Evolutionary conservation across 2,888 invertebrate species (phyloP).

Genomic region (Diogma glabrata): DNA sequence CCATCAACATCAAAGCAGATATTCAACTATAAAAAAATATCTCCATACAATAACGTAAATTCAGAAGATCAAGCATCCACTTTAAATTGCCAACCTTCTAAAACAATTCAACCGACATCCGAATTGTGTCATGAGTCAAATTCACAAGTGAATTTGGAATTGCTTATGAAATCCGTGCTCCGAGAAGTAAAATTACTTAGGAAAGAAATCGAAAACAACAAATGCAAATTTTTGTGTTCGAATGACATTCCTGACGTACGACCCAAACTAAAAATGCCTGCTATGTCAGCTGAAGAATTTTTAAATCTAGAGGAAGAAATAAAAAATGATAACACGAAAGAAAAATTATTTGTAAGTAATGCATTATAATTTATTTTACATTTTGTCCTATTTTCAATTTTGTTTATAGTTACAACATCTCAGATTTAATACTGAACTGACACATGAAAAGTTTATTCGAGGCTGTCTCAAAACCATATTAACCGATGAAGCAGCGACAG

Average conservation of each 20-base stretch:
- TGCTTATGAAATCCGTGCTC: not conserved
- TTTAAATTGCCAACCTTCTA: too few species aligned
- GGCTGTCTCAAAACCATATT: constrained; percentile 11
- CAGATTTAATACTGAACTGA: not conserved
- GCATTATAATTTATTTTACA: too few species aligned
- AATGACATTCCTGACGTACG: too few species aligned
- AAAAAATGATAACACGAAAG: not conserved
- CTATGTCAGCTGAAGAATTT: not conserved
- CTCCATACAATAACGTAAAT: too few species aligned
- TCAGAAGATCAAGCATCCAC: too few species aligned
- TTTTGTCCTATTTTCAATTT: not conserved
- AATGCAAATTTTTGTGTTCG: too few species aligned
- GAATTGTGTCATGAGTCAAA: too few species aligned
- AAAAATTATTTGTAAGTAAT: not conserved
- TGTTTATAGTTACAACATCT: not conserved
- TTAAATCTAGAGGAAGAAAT: not conserved
- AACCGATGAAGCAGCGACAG: constrained; percentile 13
- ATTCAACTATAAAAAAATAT: too few species aligned
- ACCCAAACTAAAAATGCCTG: not conserved
- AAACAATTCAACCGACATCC: too few species aligned
- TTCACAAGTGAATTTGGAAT: not conserved
- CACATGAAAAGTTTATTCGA: not conserved
- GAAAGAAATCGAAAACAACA: not conserved
- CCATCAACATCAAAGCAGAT: too few species aligned
- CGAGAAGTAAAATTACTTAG: not conserved